Percentiles rank a stretch among this genome's conserved stretches.
Conservation (phyloP, 1,140 invertebrate species). For the Thereuonema tuberculata region DNA sequence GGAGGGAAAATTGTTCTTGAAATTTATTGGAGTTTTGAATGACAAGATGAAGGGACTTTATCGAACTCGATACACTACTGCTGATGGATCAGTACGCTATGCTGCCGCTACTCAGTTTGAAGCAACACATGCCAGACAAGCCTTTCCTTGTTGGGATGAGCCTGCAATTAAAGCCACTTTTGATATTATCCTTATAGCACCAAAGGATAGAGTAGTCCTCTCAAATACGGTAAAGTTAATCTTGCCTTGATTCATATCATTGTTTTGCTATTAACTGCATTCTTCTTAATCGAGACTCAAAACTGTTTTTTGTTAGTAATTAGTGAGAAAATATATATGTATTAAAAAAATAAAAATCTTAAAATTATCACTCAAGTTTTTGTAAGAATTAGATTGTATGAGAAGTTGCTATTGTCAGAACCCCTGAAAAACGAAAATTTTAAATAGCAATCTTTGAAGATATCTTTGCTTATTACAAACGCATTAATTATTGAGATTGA, state of each 20-base stretch:
- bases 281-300: too few species aligned
- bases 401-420: too few species aligned
- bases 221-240: constrained; percentile 82
- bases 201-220: constrained; percentile 51
- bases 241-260: constrained; percentile 21
- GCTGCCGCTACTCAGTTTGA: constrained; percentile 82
- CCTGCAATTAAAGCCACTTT: constrained; percentile 90
- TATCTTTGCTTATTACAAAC: too few species aligned
- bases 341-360: too few species aligned
- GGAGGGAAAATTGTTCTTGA: constrained; percentile 48
- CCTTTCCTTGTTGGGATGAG: constrained; percentile 97
- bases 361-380: too few species aligned
- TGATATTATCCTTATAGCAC: constrained; percentile 70
- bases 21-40: constrained; percentile 71
- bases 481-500: too few species aligned
- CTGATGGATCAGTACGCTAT: constrained; percentile 56
- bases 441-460: too few species aligned
- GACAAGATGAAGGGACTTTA: constrained; percentile 93
- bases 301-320: too few species aligned
- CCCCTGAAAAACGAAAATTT: too few species aligned
- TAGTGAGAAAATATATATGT: too few species aligned
- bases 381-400: too few species aligned
- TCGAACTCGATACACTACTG: constrained; percentile 63
- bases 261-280: background rate
- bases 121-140: constrained; percentile 72